Conservation (phyloP, 2,888 invertebrate species). For the Yponomeuta sedellus region DNA sequence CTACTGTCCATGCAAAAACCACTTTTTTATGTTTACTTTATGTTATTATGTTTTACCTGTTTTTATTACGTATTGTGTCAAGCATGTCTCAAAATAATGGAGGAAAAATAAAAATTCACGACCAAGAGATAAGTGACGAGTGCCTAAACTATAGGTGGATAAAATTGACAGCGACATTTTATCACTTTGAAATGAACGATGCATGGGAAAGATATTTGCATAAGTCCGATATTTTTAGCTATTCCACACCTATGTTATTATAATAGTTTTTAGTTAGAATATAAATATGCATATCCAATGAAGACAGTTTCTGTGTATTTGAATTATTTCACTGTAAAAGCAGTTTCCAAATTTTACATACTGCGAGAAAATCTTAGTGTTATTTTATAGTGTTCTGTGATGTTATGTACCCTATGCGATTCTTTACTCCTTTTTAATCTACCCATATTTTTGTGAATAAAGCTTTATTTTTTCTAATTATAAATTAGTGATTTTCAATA, state of each 20-base stretch:
- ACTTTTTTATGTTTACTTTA: too few relatives aligned
- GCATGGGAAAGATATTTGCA: too few relatives aligned
- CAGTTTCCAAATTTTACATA: not conserved
- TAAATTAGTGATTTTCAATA: not conserved
- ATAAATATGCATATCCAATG: not conserved
- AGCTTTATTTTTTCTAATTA: slow-evolving; percentile 16
- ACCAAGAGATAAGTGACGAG: not conserved
- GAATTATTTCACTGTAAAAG: not conserved
- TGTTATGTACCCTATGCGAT: slow-evolving; percentile 46
- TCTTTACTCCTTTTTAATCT: slow-evolving; percentile 24
- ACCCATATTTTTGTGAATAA: slow-evolving; percentile 15
- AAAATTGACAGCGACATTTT: not conserved
- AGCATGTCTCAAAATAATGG: too few relatives aligned
- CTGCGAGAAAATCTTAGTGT: slow-evolving; percentile 22
- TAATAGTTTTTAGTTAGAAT: not conserved
- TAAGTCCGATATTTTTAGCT: too few relatives aligned
- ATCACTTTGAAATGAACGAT: too few relatives aligned
- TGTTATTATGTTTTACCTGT: too few relatives aligned
- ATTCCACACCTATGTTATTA: too few relatives aligned
- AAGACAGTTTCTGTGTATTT: not conserved
- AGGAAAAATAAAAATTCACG: not conserved
- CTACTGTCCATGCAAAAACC: too few relatives aligned
- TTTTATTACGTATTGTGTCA: too few relatives aligned
- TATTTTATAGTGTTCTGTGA: slow-evolving; percentile 44
- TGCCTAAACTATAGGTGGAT: not conserved